Conservation (phyloP, 1,140 invertebrate species). For the Drosophila prosaltans region DNA sequence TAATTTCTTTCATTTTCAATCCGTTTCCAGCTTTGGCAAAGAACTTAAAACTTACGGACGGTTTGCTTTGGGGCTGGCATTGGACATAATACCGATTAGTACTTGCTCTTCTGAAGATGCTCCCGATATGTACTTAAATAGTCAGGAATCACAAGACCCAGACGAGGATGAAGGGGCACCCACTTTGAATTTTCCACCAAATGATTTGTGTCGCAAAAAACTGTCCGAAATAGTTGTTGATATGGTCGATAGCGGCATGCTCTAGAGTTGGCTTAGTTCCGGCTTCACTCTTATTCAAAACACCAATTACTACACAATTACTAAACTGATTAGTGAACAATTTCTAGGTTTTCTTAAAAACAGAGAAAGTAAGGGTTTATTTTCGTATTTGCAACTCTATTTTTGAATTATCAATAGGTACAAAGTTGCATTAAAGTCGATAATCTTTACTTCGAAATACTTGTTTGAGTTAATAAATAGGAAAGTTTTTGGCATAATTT, state of each 20-base stretch:
- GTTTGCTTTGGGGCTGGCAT: constrained; percentile 87
- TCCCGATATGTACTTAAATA: constrained; percentile 86
- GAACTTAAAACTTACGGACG: constrained; percentile 87
- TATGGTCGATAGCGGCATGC: constrained; percentile 84
- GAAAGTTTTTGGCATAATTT: too few relatives aligned
- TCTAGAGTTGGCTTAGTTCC: constrained; percentile 56
- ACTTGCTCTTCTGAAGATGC: constrained; percentile 88
- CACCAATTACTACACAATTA: constrained; percentile 42
- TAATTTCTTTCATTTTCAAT: background rate
- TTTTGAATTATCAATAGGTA: too few relatives aligned
- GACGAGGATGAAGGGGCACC: constrained; percentile 70
- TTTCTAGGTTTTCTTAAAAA: too few relatives aligned
- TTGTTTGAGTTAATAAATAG: too few relatives aligned
- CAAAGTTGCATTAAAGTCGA: too few relatives aligned
- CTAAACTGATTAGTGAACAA: constrained; percentile 34
- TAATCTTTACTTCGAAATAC: too few relatives aligned
- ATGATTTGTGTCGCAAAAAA: constrained; percentile 85
- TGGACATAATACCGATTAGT: constrained; percentile 89
- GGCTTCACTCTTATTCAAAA: constrained; percentile 23
- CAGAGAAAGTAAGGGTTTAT: too few relatives aligned
- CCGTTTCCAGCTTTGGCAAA: constrained; percentile 84
- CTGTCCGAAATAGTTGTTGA: constrained; percentile 86
- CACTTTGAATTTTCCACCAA: constrained; percentile 82
- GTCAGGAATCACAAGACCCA: constrained; percentile 28
- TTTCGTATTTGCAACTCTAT: too few relatives aligned